A percentile compares a stretch with the other conserved stretches of the same genome.
These are phyloP conservation scores for Desmophyllum pertusum DNA, from an alignment of 92 coral and sea anemone species.

Conservation along the genomic window DNA sequence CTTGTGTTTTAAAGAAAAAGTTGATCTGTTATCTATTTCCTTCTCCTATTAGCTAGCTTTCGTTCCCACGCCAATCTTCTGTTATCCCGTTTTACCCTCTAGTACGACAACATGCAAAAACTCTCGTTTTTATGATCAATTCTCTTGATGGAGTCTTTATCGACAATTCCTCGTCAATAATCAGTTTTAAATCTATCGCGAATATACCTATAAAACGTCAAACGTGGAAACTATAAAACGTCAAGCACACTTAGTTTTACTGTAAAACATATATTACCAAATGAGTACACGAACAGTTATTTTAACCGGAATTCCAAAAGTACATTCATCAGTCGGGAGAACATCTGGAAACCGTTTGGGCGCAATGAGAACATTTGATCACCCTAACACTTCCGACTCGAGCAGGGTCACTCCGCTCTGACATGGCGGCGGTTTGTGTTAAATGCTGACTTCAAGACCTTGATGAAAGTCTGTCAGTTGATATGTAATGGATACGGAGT, in stretches of 20 bases:
- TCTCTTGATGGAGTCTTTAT: neutral
- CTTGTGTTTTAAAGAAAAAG: too few species aligned
- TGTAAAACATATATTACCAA: neutral
- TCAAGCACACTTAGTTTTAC: neutral
- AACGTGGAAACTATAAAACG: neutral
- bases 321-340: neutral
- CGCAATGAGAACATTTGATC: conserved; percentile 22
- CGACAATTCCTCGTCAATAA: neutral
- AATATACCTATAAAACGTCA: neutral
- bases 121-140: too few species aligned
- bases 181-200: neutral
- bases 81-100: too few species aligned
- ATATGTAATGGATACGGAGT: conserved; percentile 20
- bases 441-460: conserved; percentile 46
- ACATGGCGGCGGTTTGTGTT: conserved; percentile 41
- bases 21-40: too few species aligned
- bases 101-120: too few species aligned
- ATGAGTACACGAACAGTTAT: neutral
- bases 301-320: neutral
- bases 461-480: conserved; percentile 36
- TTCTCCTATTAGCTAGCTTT: too few species aligned
- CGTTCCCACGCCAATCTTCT: too few species aligned
- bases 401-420: conserved; percentile 2
- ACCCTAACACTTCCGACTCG: conserved; percentile 21
- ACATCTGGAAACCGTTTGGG: conserved; percentile 42